Conservation (phyloP, 2,888 invertebrate species). For the Calephelis perditalis region DNA sequence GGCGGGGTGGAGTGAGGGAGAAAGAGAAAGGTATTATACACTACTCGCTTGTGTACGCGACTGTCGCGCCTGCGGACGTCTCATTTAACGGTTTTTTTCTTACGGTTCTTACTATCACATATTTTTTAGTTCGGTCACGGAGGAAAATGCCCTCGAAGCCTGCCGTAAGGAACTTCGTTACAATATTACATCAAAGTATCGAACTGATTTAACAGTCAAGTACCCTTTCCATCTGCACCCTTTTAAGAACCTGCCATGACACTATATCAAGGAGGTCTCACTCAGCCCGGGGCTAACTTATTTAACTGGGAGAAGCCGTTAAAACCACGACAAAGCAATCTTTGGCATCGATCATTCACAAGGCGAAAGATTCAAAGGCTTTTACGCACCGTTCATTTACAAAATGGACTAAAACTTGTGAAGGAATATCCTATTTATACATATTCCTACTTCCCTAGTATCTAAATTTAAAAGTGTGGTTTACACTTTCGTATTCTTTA, state of each 20-base stretch:
- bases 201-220: slow-evolving; percentile 11
- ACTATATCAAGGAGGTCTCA: slow-evolving; percentile 37
- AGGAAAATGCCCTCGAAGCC: no score
- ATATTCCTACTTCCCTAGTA: background rate
- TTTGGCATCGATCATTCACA: slow-evolving; percentile 66
- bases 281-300: slow-evolving; percentile 61
- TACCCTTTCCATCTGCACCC: slow-evolving; percentile 10
- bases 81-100: no score
- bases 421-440: background rate
- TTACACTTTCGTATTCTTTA: no score
- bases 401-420: background rate
- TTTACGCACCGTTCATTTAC: slow-evolving; percentile 10
- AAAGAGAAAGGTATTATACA: no score
- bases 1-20: no score
- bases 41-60: no score
- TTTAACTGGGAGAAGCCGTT: slow-evolving; percentile 52
- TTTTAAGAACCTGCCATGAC: background rate
- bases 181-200: background rate
- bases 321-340: slow-evolving; percentile 61
- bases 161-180: no score
- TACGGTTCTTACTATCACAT: no score
- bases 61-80: no score
- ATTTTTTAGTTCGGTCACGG: no score
- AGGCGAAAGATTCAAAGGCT: slow-evolving; percentile 34
- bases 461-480: no score